Base-by-base conservation (phyloP, 2,888 invertebrate species). In the Amiota communis region DNA sequence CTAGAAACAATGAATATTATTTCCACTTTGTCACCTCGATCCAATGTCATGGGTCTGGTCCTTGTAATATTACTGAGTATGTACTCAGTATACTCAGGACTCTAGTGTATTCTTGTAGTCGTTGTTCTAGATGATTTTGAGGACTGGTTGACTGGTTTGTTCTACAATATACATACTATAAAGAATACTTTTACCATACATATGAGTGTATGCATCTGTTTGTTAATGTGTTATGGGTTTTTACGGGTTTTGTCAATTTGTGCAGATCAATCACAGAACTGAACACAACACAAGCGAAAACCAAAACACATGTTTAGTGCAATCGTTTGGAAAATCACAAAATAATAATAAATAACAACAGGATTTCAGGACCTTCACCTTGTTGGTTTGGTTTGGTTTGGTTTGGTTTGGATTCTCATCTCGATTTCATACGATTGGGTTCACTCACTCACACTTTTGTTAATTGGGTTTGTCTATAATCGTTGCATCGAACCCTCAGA, bases 401-500 rank as follows among this genome's bases (percentile, higher is more conserved):
- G 8, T 8, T 13, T 20, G 2, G 59, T 20, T 59, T 59, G 17
- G 59, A 1, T 59, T 20, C 59, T 15, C 57, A 15, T 11, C 17
- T 59, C 59, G 17, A 20, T 53, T 15, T 36, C 36, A 36, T 36
- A 36, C 68, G 9, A 36, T 15, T 20, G 49, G 13, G 75, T 61
- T 76, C 65, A 70, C 65, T 75, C 77, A 76, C 75, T 78, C 65
- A 70, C 65, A 75, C 77, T 76, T 75, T 78, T 84, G 87, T 36
- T 87, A 87, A 87, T 88, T 87, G 88, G 87, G 87, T 87, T 87
- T 87, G 81, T 78, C 85, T 83, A 83, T 87, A 87, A 88, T 86
- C 83, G 85, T 81, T 81, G 81, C 81, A 85, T 83, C 84, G 83
- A 86, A 87, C 88, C 87, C 84, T 82, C 86, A 84, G 87, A 77